Evolutionary conservation across 1,140 invertebrate species (phyloP).

Genomic region (Mycetomoellerius zeteki): DNA sequence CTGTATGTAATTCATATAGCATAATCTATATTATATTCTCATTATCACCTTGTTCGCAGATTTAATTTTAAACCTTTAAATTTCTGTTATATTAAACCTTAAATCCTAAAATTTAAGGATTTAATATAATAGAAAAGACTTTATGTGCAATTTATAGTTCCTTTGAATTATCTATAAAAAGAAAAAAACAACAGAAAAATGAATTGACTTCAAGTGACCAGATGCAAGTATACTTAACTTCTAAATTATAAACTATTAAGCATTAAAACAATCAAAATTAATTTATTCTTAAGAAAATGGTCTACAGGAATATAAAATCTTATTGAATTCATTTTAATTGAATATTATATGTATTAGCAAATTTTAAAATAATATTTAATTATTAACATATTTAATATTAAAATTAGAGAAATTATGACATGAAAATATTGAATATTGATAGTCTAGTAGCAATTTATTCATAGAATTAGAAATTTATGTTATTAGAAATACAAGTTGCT

Average conservation of each 20-base stretch:
- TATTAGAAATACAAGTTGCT: not conserved
- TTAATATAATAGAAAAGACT: not conserved
- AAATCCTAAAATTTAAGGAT: not conserved
- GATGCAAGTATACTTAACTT: not conserved
- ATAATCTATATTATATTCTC: not conserved
- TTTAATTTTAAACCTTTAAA: constrained; percentile 6
- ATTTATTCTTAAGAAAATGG: not conserved
- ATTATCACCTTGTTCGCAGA: not conserved
- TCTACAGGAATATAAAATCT: not conserved
- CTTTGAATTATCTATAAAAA: not conserved
- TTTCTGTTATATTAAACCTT: not conserved
- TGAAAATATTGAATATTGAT: constrained; percentile 1
- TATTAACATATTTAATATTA: not conserved
- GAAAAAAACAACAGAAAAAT: not conserved
- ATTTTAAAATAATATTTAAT: constrained; percentile 8
- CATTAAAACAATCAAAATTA: not conserved
- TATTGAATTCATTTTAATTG: constrained; percentile 12
- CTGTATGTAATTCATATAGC: not conserved
- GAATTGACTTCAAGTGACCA: not conserved
- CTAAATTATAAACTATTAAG: not conserved
- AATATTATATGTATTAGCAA: not conserved
- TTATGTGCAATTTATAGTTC: not conserved
- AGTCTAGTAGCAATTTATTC: not conserved
- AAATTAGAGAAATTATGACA: not conserved
- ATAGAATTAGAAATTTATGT: not conserved